Percentiles rank a stretch among this genome's conserved stretches.
phyloP scores from a whole-genome alignment of 1,140 invertebrate genomes.

The Drosophila rhopaloa region DNA sequence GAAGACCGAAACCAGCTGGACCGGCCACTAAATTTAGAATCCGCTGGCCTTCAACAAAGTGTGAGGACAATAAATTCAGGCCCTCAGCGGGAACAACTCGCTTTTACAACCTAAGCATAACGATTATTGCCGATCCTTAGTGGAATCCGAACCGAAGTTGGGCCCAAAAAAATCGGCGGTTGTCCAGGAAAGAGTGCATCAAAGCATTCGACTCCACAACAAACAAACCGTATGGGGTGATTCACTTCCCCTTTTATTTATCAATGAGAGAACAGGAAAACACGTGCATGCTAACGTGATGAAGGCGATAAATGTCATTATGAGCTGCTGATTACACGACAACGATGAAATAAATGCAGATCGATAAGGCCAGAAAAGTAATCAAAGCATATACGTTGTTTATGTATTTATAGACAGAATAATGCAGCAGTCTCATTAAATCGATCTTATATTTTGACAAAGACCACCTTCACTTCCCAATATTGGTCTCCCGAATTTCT shows the following conservation, averaged over 20 bases:
- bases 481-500: conserved; percentile 6
- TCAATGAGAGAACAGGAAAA: conserved; percentile 66
- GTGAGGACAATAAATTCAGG: conserved; percentile 23
- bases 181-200: conserved; percentile 14
- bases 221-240: conserved; percentile 6
- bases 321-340: conserved; percentile 4
- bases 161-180: conserved; percentile 2
- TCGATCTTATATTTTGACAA: conserved; percentile 7
- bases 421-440: neutral
- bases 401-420: neutral
- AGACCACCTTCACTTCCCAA: conserved; percentile 6
- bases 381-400: neutral
- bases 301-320: conserved; percentile 34
- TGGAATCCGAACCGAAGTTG: conserved; percentile 2
- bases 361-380: neutral
- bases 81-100: conserved; percentile 24
- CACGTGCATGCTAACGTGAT: conserved; percentile 45
- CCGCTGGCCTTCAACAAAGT: conserved; percentile 5
- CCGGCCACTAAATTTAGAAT: conserved; percentile 39
- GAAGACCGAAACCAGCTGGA: conserved; percentile 17
- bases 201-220: conserved; percentile 24
- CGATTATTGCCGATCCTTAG: conserved; percentile 9
- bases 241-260: conserved; percentile 61
- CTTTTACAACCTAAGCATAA: conserved; percentile 16
- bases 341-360: conserved; percentile 5